Conservation (phyloP, 30 jellyfish, hydroid and myxozoan species). For the Hydractinia symbiolongicarpus region DNA sequence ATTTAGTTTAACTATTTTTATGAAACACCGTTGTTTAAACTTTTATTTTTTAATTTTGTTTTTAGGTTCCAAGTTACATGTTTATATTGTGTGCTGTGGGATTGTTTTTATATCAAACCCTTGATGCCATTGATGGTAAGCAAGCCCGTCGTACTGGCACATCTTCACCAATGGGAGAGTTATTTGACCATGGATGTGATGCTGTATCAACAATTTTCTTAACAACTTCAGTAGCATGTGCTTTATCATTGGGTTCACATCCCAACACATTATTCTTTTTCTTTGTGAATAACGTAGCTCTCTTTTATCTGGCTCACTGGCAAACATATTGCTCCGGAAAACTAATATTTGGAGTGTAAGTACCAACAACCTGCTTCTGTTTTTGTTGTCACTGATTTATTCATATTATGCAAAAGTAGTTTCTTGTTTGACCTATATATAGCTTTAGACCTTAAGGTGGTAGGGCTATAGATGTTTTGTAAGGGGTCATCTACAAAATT, state of each 20-base stretch:
- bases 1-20: too few relatives aligned
- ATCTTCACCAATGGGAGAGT: constrained; percentile 91
- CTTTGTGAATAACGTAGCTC: constrained; percentile 45
- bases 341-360: constrained; percentile 62
- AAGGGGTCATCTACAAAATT: too few relatives aligned
- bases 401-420: background rate
- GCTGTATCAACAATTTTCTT: constrained; percentile 60
- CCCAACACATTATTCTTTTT: constrained; percentile 56
- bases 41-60: background rate
- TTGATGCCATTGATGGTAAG: constrained; percentile 97
- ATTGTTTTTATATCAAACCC: constrained; percentile 75
- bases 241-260: constrained; percentile 54
- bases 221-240: constrained; percentile 54
- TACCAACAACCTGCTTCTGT: background rate
- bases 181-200: constrained; percentile 99
- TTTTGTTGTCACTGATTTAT: background rate
- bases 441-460: too few relatives aligned
- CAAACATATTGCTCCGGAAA: constrained; percentile 71
- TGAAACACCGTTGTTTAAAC: background rate
- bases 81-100: constrained; percentile 50
- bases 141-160: constrained; percentile 91
- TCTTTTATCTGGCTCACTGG: constrained; percentile 84
- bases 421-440: background rate
- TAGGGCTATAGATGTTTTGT: too few relatives aligned
- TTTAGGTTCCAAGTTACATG: constrained; percentile 49